Base-by-base conservation (phyloP, 1,140 invertebrate species). In the Drosophila quadrilineata region DNA sequence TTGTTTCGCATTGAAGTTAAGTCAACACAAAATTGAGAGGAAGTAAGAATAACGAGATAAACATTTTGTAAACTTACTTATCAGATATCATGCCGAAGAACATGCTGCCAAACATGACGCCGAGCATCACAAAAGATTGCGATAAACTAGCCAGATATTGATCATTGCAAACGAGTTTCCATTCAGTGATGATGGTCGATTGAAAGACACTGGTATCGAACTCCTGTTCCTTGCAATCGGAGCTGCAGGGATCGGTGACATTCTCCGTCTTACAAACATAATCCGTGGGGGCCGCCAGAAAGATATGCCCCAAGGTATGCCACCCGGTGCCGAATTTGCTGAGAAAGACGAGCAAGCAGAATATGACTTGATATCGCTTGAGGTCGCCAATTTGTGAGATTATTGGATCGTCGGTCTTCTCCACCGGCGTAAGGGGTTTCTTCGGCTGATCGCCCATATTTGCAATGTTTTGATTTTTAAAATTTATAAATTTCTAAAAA, bases 111-210 rank as follows among this genome's bases (percentile, higher is more conserved):
- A 94, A 88, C 19, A 95, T 91, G 36, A 96, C 93, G 3, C 95
- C 95, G 4, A 94, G 88, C 94, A 96, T 95, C 40, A 94, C 94
- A 14, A 93, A 91, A 1, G 93, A 93, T 76, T 96, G 95, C 1
- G 93, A 93, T 2, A 95, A 74, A 88, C 94, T 94, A 8, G 93
- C 92, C 40, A 95, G 86, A 86, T 93, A 93, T 12, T 89, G 84
- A 53, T 89, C 90, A 2, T 92, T 90, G 49, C 95, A 96, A 0
- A 95, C 92, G 4, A 96, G 91, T 86, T 95, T 89, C 94, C 94
- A 96, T 91, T 95, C 92, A 0, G 93, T 94, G 14, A 93, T 89
- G 3, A 95, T 94, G 0, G 94, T 95, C 66, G 94, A 92, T 14
- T 92, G 88, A 73, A 96, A 96, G 16, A 93, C 88, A 16, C 89